A percentile compares a stretch with the other conserved stretches of the same genome.
Conservation (phyloP, 2,113 vertebrate genomes). For the Tenebrosternarchus preto region DNA sequence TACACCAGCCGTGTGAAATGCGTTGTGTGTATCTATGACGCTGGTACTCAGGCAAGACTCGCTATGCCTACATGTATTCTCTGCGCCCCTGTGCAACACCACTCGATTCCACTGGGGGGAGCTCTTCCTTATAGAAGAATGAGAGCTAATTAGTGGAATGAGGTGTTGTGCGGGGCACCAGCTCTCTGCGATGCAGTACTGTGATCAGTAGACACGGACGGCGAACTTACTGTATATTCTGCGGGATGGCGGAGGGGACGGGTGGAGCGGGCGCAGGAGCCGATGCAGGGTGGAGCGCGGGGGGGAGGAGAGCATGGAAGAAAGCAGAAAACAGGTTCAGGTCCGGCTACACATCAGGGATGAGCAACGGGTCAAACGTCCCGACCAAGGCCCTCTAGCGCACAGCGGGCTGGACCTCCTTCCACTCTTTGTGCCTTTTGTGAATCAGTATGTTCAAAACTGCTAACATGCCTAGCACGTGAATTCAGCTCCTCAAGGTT, state of each 20-base stretch:
- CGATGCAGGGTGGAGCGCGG: no score
- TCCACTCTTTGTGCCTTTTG: no score
- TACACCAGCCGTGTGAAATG: not conserved
- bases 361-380: not conserved
- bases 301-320: not conserved
- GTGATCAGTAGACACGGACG: not conserved
- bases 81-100: not conserved
- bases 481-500: no score
- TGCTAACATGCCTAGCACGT: no score
- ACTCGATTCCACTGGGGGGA: not conserved
- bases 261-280: not conserved
- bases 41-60: not conserved
- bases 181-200: not conserved
- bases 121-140: not conserved
- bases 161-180: not conserved
- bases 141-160: not conserved
- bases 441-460: no score
- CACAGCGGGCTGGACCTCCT: no score
- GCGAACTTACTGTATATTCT: conserved; percentile 43
- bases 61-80: not conserved
- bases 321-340: conserved; percentile 5
- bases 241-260: not conserved
- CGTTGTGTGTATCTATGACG: not conserved
- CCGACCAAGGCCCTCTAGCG: no score
- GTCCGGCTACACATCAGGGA: not conserved